phyloP scores from a whole-genome alignment of 2,888 invertebrate genomes.

The Eupithecia vulgata region DNA sequence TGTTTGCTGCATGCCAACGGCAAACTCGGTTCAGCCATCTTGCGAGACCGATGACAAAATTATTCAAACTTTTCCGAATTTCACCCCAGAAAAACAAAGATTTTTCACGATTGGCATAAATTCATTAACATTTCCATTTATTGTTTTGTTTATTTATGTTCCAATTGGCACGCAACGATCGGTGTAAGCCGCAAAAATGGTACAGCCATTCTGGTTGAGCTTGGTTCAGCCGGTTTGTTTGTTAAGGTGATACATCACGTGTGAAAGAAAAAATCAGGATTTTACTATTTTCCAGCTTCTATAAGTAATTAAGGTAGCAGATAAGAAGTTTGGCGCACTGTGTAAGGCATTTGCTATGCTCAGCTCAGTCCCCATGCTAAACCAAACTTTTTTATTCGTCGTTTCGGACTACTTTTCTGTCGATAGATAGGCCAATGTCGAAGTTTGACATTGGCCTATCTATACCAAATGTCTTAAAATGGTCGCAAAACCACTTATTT shows the following conservation, averaged over 20 bases:
- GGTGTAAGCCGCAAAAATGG: slow-evolving; percentile 12
- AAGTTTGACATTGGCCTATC: background rate
- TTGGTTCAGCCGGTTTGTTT: slow-evolving; percentile 18
- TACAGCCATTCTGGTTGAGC: slow-evolving; percentile 24
- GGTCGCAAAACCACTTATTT: background rate
- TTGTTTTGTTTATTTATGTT: slow-evolving; percentile 3
- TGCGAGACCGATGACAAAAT: slow-evolving; percentile 14
- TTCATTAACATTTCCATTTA: slow-evolving; percentile 15
- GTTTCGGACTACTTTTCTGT: background rate
- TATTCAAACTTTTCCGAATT: slow-evolving; percentile 19
- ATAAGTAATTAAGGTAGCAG: background rate
- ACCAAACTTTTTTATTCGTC: background rate
- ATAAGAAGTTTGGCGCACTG: background rate
- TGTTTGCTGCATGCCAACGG: slow-evolving; percentile 27
- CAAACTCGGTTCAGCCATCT: slow-evolving; percentile 27
- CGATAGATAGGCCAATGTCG: too few relatives aligned
- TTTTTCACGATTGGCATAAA: slow-evolving; percentile 24
- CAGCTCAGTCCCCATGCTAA: background rate
- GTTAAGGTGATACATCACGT: background rate
- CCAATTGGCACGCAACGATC: slow-evolving; percentile 20
- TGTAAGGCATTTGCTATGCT: background rate
- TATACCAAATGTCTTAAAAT: background rate
- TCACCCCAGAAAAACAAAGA: slow-evolving; percentile 6
- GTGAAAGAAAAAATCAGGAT: background rate
- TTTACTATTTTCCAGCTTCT: background rate